A percentile compares a stretch with the other conserved stretches of the same genome.
phyloP scores from a whole-genome alignment of 1,140 invertebrate genomes.

The Microplitis mediator region DNA sequence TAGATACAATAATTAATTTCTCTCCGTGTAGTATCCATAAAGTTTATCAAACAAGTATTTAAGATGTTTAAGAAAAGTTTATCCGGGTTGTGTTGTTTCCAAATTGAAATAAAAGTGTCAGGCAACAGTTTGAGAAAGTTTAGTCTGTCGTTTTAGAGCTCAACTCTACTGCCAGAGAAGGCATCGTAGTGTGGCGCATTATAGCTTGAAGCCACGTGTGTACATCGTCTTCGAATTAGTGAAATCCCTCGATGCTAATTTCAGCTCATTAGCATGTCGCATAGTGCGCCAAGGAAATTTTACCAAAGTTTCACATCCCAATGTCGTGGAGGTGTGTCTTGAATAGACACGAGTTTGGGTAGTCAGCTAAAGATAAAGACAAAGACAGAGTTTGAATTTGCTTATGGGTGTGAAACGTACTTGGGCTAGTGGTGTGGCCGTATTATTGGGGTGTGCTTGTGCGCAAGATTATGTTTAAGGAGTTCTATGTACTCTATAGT shows the following conservation, averaged over 20 bases:
- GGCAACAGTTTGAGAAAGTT: slow-evolving; percentile 16
- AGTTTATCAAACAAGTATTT: background rate
- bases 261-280: slow-evolving; percentile 34
- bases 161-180: no score
- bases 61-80: background rate
- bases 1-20: no score
- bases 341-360: slow-evolving; percentile 1
- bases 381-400: background rate
- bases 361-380: background rate
- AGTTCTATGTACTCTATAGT: background rate
- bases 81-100: background rate
- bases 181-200: background rate
- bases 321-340: background rate
- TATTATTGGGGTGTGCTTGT: slow-evolving; percentile 8
- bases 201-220: slow-evolving; percentile 8
- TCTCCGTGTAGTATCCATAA: background rate
- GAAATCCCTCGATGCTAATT: slow-evolving; percentile 17
- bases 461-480: slow-evolving; percentile 36
- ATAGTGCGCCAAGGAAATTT: slow-evolving; percentile 21
- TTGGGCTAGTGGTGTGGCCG: background rate
- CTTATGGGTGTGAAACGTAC: background rate
- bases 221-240: slow-evolving; percentile 23
- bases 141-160: background rate
- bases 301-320: slow-evolving; percentile 20
- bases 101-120: slow-evolving; percentile 20